Percentiles rank a stretch among this genome's conserved stretches.
Conservation (phyloP, 2,888 invertebrate species). For the Calameuta pallipes region DNA sequence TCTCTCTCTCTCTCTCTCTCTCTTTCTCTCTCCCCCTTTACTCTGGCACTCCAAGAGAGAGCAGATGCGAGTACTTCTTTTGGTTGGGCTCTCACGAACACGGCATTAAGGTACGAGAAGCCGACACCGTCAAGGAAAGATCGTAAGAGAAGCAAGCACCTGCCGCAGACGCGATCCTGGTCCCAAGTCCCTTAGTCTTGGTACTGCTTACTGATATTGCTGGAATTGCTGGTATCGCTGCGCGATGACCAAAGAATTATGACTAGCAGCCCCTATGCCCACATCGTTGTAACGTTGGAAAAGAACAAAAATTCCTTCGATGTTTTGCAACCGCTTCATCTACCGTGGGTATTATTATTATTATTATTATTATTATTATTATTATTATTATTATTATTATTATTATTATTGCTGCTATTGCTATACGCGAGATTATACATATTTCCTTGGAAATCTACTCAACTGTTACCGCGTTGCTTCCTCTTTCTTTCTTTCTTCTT, state of each 20-base stretch:
- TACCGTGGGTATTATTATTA: no score
- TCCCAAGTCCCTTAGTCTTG: slow-evolving; percentile 10
- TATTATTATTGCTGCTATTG: no score
- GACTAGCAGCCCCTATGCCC: slow-evolving; percentile 53
- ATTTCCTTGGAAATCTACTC: slow-evolving; percentile 24
- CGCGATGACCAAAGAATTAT: neutral
- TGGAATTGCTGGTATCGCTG: neutral
- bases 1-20: slow-evolving; percentile 18
- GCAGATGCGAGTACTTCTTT: slow-evolving; percentile 41
- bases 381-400: no score
- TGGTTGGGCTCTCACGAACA: slow-evolving; percentile 25
- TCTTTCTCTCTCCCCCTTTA: slow-evolving; percentile 10
- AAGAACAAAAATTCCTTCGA: neutral
- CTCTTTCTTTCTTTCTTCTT: slow-evolving; percentile 11
- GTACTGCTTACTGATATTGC: neutral
- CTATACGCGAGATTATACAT: neutral
- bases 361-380: no score
- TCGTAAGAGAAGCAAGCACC: slow-evolving; percentile 51
- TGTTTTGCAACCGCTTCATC: neutral
- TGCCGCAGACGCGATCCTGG: slow-evolving; percentile 42
- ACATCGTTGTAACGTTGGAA: slow-evolving; percentile 28
- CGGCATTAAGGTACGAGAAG: slow-evolving; percentile 21
- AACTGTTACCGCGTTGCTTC: slow-evolving; percentile 13
- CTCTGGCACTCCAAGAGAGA: slow-evolving; percentile 29
- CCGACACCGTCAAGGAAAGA: slow-evolving; percentile 36